A percentile compares a stretch with the other conserved stretches of the same genome.
Evolutionary conservation across 2,797 vertebrate species (phyloP).

Genomic region (Thalassophryne amazonica): DNA sequence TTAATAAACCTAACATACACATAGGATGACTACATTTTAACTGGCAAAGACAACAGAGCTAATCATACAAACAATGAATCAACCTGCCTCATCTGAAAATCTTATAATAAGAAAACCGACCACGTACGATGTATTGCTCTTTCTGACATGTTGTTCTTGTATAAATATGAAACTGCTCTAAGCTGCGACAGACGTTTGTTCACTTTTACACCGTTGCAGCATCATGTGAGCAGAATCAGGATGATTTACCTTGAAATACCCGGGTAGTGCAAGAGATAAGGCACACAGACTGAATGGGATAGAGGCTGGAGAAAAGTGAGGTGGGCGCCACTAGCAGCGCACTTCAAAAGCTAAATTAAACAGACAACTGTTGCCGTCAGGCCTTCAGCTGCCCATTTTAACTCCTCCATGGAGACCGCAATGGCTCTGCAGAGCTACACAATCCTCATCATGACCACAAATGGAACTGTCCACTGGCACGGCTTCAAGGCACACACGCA

Average conservation of each 20-base stretch:
- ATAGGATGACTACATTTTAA: too few relatives aligned
- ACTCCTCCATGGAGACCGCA: constrained; percentile 52
- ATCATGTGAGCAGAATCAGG: constrained; percentile 27
- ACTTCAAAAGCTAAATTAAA: constrained; percentile 74
- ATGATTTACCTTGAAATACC: constrained; percentile 56
- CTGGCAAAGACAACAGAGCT: too few relatives aligned
- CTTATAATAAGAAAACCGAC: too few relatives aligned
- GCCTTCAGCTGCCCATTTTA: constrained; percentile 58
- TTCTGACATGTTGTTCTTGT: too few relatives aligned
- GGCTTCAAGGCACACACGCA: constrained; percentile 56
- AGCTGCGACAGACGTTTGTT: constrained; percentile 26
- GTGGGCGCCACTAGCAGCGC: constrained; percentile 27
- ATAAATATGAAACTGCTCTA: too few relatives aligned
- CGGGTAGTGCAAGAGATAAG: constrained; percentile 50
- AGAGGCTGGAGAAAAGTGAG: constrained; percentile 52
- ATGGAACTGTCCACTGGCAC: constrained; percentile 55
- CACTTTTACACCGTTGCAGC: constrained; percentile 19
- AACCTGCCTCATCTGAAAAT: too few relatives aligned
- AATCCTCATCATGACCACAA: constrained; percentile 59
- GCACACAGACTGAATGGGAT: constrained; percentile 49
- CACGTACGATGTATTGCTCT: too few relatives aligned
- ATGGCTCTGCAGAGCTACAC: constrained; percentile 37
- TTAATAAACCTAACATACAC: too few relatives aligned
- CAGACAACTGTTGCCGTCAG: constrained; percentile 70
- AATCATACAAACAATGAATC: too few relatives aligned